Conservation (phyloP, 2,888 invertebrate genomes). For the Polydrusus cervinus region DNA sequence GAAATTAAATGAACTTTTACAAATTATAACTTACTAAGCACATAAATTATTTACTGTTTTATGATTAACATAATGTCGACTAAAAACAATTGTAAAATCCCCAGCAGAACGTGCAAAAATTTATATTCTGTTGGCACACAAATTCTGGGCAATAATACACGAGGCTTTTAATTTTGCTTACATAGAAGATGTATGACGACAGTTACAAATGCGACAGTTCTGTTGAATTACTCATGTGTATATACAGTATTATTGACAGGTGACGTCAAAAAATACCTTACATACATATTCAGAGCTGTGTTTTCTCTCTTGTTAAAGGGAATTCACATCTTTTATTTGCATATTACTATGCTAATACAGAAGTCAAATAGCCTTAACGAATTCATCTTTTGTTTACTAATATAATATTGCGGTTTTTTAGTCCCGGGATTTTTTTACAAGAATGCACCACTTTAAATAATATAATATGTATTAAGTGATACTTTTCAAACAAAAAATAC, state of each 20-base stretch:
- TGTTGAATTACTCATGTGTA: not conserved
- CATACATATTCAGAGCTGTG: not conserved
- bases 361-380: not conserved
- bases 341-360: not conserved
- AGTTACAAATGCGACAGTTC: not conserved
- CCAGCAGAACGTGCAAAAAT: not conserved
- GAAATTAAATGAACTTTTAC: not conserved
- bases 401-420: not conserved
- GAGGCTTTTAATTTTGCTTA: not conserved
- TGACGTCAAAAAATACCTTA: not conserved
- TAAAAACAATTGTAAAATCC: not conserved
- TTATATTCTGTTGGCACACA: not conserved
- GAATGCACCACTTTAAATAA: too few species aligned
- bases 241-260: not conserved
- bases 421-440: too few species aligned
- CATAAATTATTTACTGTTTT: not conserved
- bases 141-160: not conserved
- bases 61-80: not conserved
- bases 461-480: too few species aligned
- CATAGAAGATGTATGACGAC: not conserved
- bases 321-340: not conserved
- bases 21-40: constrained; percentile 4
- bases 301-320: not conserved
- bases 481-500: too few species aligned
- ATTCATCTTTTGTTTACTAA: too few species aligned